Conservation (phyloP, 2,797 vertebrate species). For the Perodicticus potto region DNA sequence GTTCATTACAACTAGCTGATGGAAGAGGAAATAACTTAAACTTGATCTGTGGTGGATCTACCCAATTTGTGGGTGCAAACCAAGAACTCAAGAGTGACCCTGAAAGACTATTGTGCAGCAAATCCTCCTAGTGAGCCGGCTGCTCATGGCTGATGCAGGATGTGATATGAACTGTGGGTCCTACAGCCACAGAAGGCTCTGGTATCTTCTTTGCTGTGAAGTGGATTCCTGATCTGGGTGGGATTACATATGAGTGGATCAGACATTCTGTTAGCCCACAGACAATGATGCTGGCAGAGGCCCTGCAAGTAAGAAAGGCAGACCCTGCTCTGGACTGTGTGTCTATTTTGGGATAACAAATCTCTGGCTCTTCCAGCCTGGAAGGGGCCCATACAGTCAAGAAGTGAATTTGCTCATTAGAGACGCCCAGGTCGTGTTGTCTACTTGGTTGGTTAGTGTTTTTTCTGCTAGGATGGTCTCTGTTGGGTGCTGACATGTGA, state of each 20-base stretch:
- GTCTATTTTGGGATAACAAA: not conserved
- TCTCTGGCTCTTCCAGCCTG: not conserved
- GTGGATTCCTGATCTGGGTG: not conserved
- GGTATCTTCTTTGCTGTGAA: slow-evolving; percentile 1
- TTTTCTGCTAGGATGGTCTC: not conserved
- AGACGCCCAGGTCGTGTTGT: not conserved
- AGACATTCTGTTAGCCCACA: not conserved
- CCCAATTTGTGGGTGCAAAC: not conserved
- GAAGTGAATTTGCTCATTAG: not conserved
- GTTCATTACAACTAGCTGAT: not conserved
- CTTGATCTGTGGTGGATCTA: not conserved
- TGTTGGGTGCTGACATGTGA: not conserved
- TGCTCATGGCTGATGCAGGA: not conserved
- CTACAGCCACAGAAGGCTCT: not conserved
- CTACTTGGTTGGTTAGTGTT: not conserved
- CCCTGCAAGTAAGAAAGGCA: slow-evolving; percentile 1
- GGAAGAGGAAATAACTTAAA: slow-evolving; percentile 11
- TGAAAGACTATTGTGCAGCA: not conserved
- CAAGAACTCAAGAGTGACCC: not conserved
- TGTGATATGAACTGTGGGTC: not conserved
- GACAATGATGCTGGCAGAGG: not conserved
- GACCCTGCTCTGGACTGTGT: not conserved
- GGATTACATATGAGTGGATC: not conserved
- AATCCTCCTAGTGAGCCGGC: not conserved
- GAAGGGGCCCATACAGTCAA: not conserved